Conservation (phyloP, 2,888 invertebrate genomes). For the Phymatocera aterrima region DNA sequence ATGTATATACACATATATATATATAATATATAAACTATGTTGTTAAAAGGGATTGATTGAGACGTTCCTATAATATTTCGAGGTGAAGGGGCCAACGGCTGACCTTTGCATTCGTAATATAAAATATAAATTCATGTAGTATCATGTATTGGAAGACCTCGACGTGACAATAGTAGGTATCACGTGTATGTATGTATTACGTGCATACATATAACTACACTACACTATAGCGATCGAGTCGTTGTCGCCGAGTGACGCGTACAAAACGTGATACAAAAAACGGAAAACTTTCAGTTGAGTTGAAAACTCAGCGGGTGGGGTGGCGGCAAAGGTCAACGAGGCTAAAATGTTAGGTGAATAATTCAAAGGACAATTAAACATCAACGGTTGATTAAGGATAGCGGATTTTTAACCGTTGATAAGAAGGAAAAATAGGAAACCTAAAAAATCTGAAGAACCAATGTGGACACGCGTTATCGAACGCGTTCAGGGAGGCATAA, state of each 20-base stretch:
- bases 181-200: too few species aligned
- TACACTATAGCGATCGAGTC: too few species aligned
- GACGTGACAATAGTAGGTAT: too few species aligned
- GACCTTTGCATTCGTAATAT: neutral
- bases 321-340: neutral
- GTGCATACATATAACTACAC: too few species aligned
- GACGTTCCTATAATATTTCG: slow-evolving; percentile 25
- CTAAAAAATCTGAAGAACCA: neutral
- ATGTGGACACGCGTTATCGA: neutral
- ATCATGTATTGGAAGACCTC: too few species aligned
- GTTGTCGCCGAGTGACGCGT: too few species aligned
- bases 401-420: too few species aligned
- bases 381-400: neutral
- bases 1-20: neutral
- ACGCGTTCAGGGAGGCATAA: neutral
- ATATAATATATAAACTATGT: neutral
- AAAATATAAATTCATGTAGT: too few species aligned
- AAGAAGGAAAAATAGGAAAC: too few species aligned
- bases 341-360: neutral
- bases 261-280: too few species aligned
- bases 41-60: slow-evolving; percentile 14
- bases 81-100: slow-evolving; percentile 18
- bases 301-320: neutral
- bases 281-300: too few species aligned
- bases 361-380: neutral